Percentiles rank a stretch among this genome's conserved stretches.
Conservation (phyloP, 2,888 invertebrate genomes). For the Lamellibrachia satsuma region DNA sequence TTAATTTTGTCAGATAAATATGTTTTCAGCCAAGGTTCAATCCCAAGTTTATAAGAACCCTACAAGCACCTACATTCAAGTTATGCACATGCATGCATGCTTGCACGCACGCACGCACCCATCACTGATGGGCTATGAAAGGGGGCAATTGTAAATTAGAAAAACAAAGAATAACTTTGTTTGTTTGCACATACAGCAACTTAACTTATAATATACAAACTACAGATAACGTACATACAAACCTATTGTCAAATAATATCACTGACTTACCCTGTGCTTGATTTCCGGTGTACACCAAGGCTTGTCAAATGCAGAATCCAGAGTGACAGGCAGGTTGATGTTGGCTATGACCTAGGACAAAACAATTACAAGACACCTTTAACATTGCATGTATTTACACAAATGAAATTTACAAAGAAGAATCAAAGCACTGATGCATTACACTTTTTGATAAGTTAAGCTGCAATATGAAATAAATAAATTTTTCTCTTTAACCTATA, state of each 20-base stretch:
- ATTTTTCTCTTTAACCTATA: too few relatives aligned
- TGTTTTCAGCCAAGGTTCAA: neutral
- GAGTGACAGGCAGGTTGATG: constrained; percentile 44
- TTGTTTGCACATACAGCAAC: too few relatives aligned
- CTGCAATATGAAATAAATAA: too few relatives aligned
- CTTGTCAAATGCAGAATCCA: constrained; percentile 36
- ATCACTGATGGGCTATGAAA: too few relatives aligned
- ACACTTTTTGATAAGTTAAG: too few relatives aligned
- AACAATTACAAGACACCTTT: neutral
- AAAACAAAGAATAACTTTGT: too few relatives aligned
- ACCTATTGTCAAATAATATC: neutral
- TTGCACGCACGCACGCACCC: too few relatives aligned
- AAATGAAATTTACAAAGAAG: too few relatives aligned
- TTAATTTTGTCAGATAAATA: neutral
- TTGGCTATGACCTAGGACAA: constrained; percentile 46
- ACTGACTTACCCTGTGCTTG: constrained; percentile 40
- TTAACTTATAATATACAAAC: too few relatives aligned
- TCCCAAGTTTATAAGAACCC: neutral
- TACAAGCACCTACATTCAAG: too few relatives aligned
- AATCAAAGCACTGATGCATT: too few relatives aligned
- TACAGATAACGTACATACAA: neutral
- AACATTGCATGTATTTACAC: neutral
- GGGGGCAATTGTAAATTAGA: too few relatives aligned
- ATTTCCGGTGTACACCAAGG: constrained; percentile 45
- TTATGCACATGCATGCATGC: neutral